Base-by-base conservation (phyloP, 1,140 invertebrate species). In the Microplitis demolitor region DNA sequence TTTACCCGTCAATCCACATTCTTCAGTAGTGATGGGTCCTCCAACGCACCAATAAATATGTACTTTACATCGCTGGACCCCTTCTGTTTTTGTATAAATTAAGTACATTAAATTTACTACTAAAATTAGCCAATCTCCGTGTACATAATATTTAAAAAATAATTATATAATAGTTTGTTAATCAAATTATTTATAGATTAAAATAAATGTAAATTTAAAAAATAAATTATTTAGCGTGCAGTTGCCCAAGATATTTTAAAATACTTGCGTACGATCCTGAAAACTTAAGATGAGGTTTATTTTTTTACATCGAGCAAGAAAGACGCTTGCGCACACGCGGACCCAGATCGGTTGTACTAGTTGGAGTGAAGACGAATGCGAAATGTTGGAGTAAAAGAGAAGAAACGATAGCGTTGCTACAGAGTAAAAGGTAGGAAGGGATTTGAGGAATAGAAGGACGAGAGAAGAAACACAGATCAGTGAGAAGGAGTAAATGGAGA, bases 271-370 rank as follows among this genome's bases (percentile, higher is more conserved):
- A 79, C 78, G 75, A 53, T 74, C 76, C 78, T 79, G 78, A 69
- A 64, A 58, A 68, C 68, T 61, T 33, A 63, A 53, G 73, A 74
- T 77, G 78, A 70, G 81, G 76, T 72, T 77, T 78, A 77, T 75
- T 78, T 83, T 85, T 85, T 85, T 85, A 79, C 77, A 66, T 69
- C 66, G 78, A 56, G 73, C 60, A 73, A 73, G 68, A 50, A 61
- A 78, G 67, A 73, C 62, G 68, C 37, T 58, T 56, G 56, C 56
- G 75, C 75, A 71, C 64, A 45, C 53, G 51, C 45, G 11, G 39
- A 13, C 2, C n/a, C 14, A 31, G 4, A 72, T 11, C n/a, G 33
- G 39, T 62, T 45, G 14, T 33, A 13, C 39, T n/a, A 51, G 37
- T 37, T 45, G 24, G 62, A 16, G 68, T 37, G 61, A 51, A 51